phyloP scores from a whole-genome alignment of 2,113 vertebrate species.

The Coptodon rendalli region DNA sequence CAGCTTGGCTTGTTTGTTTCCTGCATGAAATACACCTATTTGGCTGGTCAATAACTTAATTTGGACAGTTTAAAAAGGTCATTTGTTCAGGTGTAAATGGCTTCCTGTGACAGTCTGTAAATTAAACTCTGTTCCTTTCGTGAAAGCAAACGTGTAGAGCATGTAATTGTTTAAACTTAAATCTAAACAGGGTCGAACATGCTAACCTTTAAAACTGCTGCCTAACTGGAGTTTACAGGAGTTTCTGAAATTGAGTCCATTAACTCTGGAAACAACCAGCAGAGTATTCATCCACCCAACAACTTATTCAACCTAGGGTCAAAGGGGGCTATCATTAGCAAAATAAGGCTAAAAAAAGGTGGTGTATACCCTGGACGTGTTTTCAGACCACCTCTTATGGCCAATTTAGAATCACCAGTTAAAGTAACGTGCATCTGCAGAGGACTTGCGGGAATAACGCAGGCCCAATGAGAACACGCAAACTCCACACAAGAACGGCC shows the following conservation, averaged over 20 bases:
- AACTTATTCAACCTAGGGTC: not conserved
- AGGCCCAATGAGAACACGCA: not conserved
- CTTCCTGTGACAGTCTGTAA: not conserved
- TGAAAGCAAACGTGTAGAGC: not conserved
- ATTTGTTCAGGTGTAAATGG: not conserved
- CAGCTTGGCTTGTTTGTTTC: not conserved
- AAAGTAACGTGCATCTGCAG: not conserved
- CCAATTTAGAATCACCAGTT: not conserved
- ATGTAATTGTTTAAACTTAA: not conserved
- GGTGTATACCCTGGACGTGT: fast-evolving
- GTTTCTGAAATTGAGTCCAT: not conserved
- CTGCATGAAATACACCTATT: not conserved
- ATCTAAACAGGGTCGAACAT: not conserved
- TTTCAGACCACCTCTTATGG: not conserved
- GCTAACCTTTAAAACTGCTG: not conserved
- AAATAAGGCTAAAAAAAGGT: not conserved
- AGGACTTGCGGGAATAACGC: not conserved
- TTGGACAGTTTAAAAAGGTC: not conserved
- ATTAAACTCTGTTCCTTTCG: not conserved
- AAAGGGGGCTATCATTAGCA: not conserved
- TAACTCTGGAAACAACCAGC: not conserved
- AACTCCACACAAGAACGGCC: not conserved
- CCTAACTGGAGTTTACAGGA: not conserved
- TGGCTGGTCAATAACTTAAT: not conserved
- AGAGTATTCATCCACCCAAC: not conserved